Evolutionary conservation across 1,140 invertebrate species (phyloP).

Genomic region (Pseudomyrmex sp.): DNA sequence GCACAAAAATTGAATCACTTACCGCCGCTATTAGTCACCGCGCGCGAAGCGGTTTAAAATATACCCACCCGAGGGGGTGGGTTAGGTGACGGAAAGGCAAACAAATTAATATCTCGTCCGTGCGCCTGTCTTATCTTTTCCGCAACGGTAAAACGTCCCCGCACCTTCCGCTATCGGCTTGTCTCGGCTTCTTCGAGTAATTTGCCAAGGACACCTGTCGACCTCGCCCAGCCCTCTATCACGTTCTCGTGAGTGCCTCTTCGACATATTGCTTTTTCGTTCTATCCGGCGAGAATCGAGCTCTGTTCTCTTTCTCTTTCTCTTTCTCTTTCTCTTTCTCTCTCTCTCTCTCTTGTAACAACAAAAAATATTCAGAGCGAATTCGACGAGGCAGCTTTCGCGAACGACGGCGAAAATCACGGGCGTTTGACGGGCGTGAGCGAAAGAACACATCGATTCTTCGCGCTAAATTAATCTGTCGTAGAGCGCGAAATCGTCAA

Average conservation of each 20-base stretch:
- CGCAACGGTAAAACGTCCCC: constrained; percentile 7
- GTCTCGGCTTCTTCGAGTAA: constrained; percentile 52
- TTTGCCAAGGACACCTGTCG: constrained; percentile 67
- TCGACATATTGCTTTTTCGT: constrained; percentile 66
- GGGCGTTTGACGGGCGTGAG: no score
- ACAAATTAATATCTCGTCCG: constrained; percentile 66
- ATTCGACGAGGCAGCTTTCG: constrained; percentile 2
- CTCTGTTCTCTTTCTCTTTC: neutral
- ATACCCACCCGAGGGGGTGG: constrained; percentile 40
- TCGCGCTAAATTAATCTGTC: constrained; percentile 22
- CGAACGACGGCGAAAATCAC: no score
- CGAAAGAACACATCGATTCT: neutral
- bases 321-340: neutral
- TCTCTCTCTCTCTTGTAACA: neutral
- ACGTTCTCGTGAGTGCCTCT: constrained; percentile 24
- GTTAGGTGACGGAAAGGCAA: constrained; percentile 38
- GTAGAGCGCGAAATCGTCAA: constrained; percentile 2
- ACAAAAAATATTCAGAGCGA: constrained; percentile 9
- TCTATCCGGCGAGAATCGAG: constrained; percentile 27
- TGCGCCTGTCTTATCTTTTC: constrained; percentile 60
- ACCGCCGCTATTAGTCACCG: constrained; percentile 64
- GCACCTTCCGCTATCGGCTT: neutral
- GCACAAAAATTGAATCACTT: constrained; percentile 66
- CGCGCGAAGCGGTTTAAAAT: constrained; percentile 66
- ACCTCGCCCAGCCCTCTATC: neutral